Evolutionary conservation across 2,797 vertebrate species (phyloP), one percentile per base, ranked within the genome.

Genomic region (Pseudomugil tenellus): DNA sequence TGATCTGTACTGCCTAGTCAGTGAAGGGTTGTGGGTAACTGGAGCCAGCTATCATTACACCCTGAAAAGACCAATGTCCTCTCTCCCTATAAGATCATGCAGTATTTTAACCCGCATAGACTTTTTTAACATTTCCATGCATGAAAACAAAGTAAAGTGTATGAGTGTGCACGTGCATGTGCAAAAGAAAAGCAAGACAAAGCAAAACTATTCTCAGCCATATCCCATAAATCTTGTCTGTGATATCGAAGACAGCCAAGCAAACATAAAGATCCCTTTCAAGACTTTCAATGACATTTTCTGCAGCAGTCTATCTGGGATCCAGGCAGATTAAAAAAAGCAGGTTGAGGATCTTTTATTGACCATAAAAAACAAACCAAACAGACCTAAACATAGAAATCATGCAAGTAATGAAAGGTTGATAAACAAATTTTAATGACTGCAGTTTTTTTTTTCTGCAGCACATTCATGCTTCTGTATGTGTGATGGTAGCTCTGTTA

Each of bases 381-480:
- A 48, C 10, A 35, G 4, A 19, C 41, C 6, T n/a, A 46, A 46
- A 41, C 23, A 17, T 10, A 21, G 17, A 51, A 55, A 31, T 53
- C 63, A 69, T 0, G 4, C 6, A 54, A 75, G 65, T 62, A 66
- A 77, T 72, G 35, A 49, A 63, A 25, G n/a, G 10, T 39, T 78
- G 70, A 80, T 64, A 57, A 56, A 69, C 58, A 56, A 68, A 58
- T 52, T 23, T 52, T 63, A 75, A 84, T 83, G 62, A 78, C 31
- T 32, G 66, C 49, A 77, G 58, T 79, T 67, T 63, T 74, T 70
- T 60, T 28, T 46, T 11, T 49, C 1, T 0, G 62, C 60, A 65
- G 4, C 41, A 25, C 19, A 25, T 23, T 53, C 26, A 23, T 32
- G 34, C 21, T 13, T 14, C 57, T 52, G 61, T 31, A 28, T 25